A percentile compares a stretch with the other conserved stretches of the same genome.
Conservation (phyloP, 2,888 invertebrate genomes). For the Drosophila sordidula region DNA sequence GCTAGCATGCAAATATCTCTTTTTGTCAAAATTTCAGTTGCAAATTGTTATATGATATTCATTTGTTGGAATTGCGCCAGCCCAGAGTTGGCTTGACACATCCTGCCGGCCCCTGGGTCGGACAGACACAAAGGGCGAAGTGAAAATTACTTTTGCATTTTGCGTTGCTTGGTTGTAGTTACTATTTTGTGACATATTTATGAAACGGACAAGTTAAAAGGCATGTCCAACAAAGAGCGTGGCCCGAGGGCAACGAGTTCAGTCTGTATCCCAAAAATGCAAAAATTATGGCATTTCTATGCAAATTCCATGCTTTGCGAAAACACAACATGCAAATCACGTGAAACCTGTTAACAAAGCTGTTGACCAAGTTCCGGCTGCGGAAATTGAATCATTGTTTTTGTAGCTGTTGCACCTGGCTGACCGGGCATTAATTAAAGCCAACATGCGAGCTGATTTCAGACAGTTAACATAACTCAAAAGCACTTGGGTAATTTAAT, state of each 20-base stretch:
- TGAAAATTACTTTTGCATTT: constrained; percentile 1
- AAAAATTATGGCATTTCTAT: constrained; percentile 29
- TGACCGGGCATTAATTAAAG: constrained; percentile 47
- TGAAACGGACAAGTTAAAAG: not conserved
- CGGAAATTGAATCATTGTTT: constrained; percentile 68
- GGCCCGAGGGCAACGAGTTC: not conserved
- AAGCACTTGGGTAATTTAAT: constrained; percentile 51
- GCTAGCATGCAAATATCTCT: constrained; percentile 5
- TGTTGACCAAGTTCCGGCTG: constrained; percentile 44
- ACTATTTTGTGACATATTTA: constrained; percentile 11
- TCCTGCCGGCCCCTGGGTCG: not conserved
- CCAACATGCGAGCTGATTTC: constrained; percentile 53
- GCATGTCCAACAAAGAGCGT: not conserved
- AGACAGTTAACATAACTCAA: constrained; percentile 51
- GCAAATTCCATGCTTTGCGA: constrained; percentile 31
- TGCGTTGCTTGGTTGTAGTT: not conserved
- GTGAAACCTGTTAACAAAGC: constrained; percentile 46
- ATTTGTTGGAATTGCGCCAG: too few relatives aligned
- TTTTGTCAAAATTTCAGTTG: not conserved
- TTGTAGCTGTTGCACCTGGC: constrained; percentile 27
- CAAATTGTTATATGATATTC: too few relatives aligned
- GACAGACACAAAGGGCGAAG: not conserved
- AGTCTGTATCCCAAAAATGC: not conserved
- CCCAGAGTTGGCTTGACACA: not conserved
- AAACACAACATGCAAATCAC: constrained; percentile 33